phyloP scores from a whole-genome alignment of 2,113 vertebrate genomes.

The Saccopteryx leptura region DNA sequence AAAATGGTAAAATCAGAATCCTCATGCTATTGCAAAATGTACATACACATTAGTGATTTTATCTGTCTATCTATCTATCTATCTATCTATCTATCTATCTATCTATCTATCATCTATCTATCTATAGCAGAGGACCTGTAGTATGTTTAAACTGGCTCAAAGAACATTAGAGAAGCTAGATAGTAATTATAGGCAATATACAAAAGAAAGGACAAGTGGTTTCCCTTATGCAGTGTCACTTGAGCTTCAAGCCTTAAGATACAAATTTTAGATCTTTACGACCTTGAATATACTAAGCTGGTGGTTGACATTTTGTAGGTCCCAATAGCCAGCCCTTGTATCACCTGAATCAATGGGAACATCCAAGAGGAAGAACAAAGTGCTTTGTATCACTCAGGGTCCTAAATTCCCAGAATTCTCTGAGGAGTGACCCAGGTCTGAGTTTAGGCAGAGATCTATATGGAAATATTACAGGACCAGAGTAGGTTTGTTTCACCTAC shows the following conservation, averaged over 20 bases:
- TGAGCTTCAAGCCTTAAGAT: background rate
- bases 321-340: background rate
- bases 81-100: background rate
- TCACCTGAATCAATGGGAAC: background rate
- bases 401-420: slow-evolving; percentile 14
- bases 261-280: slow-evolving; percentile 34
- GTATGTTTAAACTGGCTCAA: background rate
- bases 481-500: background rate
- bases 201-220: background rate
- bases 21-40: slow-evolving; percentile 35
- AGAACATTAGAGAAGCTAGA: background rate
- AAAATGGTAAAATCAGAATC: slow-evolving; percentile 6
- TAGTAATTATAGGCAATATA: background rate
- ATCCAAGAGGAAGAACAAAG: background rate
- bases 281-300: slow-evolving; percentile 24
- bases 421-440: background rate
- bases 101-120: background rate
- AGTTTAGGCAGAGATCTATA: background rate
- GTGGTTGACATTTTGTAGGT: background rate
- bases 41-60: background rate
- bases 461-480: background rate
- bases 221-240: background rate
- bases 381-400: background rate
- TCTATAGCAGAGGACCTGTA: background rate
- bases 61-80: background rate